These are phyloP conservation scores for Puntigrus tetrazona DNA, from an alignment of 2,113 vertebrate genomes.

Conservation along the genomic window DNA sequence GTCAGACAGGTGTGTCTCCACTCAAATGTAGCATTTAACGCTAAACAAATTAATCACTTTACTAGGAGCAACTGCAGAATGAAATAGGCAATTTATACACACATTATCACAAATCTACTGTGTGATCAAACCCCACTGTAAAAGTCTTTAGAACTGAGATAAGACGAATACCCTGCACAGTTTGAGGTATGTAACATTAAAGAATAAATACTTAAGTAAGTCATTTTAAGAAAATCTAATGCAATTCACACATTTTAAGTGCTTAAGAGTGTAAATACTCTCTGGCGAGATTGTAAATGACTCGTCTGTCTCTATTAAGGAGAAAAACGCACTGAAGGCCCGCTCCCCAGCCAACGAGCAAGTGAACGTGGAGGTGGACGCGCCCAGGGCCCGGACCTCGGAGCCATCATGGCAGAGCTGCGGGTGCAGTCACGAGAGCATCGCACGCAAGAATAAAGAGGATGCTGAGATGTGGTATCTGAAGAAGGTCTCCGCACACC, in stretches of 20 bases:
- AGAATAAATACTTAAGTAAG: too few relatives aligned
- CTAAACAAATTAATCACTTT: background rate
- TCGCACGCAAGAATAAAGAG: conserved; percentile 80
- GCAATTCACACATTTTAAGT: too few relatives aligned
- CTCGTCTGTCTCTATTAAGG: conserved; percentile 62
- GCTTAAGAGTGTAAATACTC: background rate
- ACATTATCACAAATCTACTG: too few relatives aligned
- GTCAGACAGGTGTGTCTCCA: conserved; percentile 63
- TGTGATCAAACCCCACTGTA: too few relatives aligned
- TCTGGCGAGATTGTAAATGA: background rate
- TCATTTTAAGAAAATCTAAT: too few relatives aligned
- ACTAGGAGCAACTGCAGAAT: background rate
- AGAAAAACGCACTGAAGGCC: conserved; percentile 65
- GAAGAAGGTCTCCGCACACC: conserved; percentile 70
- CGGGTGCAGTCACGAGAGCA: conserved; percentile 79
- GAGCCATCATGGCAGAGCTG: conserved; percentile 73
- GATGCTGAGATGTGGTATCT: conserved; percentile 79
- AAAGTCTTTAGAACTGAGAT: too few relatives aligned
- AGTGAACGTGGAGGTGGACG: conserved; percentile 79
- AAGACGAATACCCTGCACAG: too few relatives aligned
- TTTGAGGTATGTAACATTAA: too few relatives aligned
- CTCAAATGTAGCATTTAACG: conserved; percentile 53
- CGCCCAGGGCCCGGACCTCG: conserved; percentile 75
- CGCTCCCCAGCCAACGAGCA: conserved; percentile 74
- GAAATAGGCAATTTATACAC: background rate